Evolutionary conservation across 2,888 invertebrate species (phyloP).

Genomic region (Apamea anceps): DNA sequence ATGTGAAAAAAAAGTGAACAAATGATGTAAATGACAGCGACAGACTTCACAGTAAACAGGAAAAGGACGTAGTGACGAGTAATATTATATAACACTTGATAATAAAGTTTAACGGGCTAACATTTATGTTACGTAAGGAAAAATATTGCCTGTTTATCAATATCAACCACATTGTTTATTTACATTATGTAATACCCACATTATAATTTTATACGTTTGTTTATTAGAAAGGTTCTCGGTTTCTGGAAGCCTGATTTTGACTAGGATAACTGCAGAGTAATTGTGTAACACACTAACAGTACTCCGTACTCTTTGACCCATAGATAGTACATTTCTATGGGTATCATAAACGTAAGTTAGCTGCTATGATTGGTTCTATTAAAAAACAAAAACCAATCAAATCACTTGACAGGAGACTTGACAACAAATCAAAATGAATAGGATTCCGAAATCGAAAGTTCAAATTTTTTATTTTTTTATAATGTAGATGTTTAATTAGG

Average conservation of each 20-base stretch:
- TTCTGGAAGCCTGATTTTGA: background rate
- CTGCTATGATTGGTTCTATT: background rate
- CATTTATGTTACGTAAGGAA: conserved; percentile 4
- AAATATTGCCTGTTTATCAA: conserved; percentile 2
- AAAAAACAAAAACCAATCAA: background rate
- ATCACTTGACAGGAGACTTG: background rate
- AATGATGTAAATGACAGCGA: conserved; percentile 12
- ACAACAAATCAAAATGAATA: background rate
- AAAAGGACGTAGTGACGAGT: background rate
- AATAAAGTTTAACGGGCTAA: background rate
- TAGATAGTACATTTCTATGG: no score
- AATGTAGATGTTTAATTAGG: no score
- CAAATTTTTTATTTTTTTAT: no score
- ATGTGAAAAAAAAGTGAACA: conserved; percentile 13
- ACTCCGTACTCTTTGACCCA: no score
- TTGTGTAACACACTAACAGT: no score
- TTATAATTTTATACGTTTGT: background rate
- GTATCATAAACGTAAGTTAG: no score
- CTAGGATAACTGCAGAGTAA: background rate
- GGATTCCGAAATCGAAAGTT: no score
- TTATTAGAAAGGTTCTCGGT: background rate
- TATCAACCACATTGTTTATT: conserved; percentile 9
- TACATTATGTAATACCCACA: background rate
- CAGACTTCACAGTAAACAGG: background rate
- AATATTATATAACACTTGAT: background rate